Conservation (phyloP, 1,140 invertebrate genomes). For the Pentalonia nigronervosa region DNA sequence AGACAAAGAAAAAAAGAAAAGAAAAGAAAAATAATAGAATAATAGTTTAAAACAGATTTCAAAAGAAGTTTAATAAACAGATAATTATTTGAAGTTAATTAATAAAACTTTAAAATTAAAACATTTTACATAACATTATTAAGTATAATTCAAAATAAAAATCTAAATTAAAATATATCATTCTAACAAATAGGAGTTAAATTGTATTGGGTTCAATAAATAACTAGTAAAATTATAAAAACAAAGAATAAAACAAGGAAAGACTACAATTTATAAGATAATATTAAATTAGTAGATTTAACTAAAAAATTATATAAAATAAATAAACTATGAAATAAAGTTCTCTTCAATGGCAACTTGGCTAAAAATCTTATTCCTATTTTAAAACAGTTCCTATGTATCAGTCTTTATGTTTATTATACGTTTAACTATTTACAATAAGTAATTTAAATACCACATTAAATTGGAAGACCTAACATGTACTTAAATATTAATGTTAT, state of each 20-base stretch:
- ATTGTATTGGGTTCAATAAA: neutral
- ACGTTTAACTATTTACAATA: neutral
- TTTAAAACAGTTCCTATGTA: neutral
- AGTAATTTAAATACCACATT: neutral
- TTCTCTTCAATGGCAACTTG: neutral
- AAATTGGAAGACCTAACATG: neutral
- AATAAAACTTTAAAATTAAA: neutral
- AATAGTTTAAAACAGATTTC: neutral
- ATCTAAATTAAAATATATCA: neutral
- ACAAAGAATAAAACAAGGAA: conserved; percentile 29
- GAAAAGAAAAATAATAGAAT: neutral
- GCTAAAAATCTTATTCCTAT: neutral
- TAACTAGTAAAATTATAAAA: neutral
- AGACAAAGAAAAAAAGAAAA: conserved; percentile 5
- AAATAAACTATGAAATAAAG: neutral
- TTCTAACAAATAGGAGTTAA: neutral
- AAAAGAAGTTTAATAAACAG: neutral
- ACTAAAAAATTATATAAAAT: conserved; percentile 10
- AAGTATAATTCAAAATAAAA: neutral
- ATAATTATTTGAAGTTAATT: neutral
- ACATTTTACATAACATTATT: neutral
- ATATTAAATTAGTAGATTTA: neutral
- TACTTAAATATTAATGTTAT: neutral
- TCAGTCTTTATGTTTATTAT: conserved; percentile 35
- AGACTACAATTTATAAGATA: neutral